Percentiles rank a stretch among this genome's conserved stretches.
Conservation (phyloP, 2,888 invertebrate species). For the Mesoligia furuncula region DNA sequence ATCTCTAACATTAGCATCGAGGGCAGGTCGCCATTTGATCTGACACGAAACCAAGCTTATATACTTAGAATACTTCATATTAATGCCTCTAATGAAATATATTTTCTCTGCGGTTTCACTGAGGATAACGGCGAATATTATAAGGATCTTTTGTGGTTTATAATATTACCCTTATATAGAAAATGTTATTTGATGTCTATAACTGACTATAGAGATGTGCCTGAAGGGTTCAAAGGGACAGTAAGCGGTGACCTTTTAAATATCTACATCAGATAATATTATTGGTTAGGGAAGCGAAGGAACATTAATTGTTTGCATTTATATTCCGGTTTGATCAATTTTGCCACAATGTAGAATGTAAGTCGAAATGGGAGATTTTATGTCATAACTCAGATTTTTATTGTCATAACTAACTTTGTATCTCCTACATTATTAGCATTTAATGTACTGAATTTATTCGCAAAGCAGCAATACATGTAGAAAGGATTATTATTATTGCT, state of each 20-base stretch:
- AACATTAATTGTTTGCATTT: conserved; percentile 9
- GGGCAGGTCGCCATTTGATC: conserved; percentile 84
- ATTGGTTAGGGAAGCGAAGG: conserved; percentile 13
- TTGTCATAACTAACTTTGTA: conserved; percentile 29
- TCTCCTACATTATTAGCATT: conserved; percentile 8
- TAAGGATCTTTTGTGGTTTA: conserved; percentile 65
- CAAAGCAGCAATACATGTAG: conserved; percentile 24
- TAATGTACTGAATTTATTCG: conserved; percentile 34
- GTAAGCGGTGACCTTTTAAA: conserved; percentile 40
- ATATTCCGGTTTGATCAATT: conserved; percentile 25
- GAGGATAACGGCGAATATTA: conserved; percentile 71
- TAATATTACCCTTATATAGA: conserved; percentile 51
- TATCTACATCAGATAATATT: conserved; percentile 38
- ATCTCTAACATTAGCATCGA: conserved; percentile 84
- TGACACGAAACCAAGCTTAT: conserved; percentile 75
- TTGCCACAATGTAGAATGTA: conserved; percentile 27
- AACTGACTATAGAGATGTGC: conserved; percentile 24
- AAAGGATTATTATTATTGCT: conserved; percentile 43
- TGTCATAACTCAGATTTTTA: conserved; percentile 32
- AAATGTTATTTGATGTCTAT: conserved; percentile 49
- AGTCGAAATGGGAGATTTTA: conserved; percentile 37
- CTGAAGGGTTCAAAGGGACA: conserved; percentile 42
- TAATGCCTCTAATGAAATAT: conserved; percentile 80
- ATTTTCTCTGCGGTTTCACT: conserved; percentile 70
- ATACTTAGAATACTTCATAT: conserved; percentile 78